Evolutionary conservation across 1,140 invertebrate genomes (phyloP), one percentile per base, ranked within the genome.

Genomic region (Temnothorax curvispinosus): DNA sequence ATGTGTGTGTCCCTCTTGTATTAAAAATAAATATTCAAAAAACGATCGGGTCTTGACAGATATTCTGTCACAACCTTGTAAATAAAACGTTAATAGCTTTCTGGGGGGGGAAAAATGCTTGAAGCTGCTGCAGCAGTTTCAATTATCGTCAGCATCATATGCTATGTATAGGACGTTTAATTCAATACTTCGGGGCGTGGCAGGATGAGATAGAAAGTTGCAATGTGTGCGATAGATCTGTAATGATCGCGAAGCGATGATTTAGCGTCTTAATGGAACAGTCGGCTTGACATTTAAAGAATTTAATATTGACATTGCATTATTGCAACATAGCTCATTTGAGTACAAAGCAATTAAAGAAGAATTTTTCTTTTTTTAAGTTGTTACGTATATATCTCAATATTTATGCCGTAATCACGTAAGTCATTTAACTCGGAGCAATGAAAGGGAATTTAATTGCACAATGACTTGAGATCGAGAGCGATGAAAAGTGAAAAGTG

Each of bases 151-250:
- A 32, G n/a, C 21, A n/a, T 71, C 21, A 7, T 15, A 69, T 8
- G 64, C 13, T 69, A 15, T 7, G 13, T 35, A 27, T 27, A 27
- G 27, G 76, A 54, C 8, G 35, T 27, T 58, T 60, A 60, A 76
- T 8, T 60, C 32, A 35, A 47, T 56, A 56, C 2, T 69, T 44
- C 27, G 8, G 11, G 35, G 65, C 7, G 65, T 56, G 65, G 65
- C 52, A 58, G 27, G 21, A 72, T 82, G 78, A 58, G 38, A 58
- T 82, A 82, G 78, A 82, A 82, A 82, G 78, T 80, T 80, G 62
- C 21, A 69, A 80, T 32, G 32, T 15, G 41, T 65, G 13, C 21
- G 54, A 77, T 21, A 77, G 50, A 71, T 38, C 56, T 72, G 6
- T 44, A 52, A 47, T 15, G 6, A 32, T 15, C 11, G 32, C 32